Percentiles rank a stretch among this genome's conserved stretches.
These are phyloP conservation scores for Aporrectodea caliginosa DNA, from an alignment of 1,140 invertebrate species.

Conservation along the genomic window DNA sequence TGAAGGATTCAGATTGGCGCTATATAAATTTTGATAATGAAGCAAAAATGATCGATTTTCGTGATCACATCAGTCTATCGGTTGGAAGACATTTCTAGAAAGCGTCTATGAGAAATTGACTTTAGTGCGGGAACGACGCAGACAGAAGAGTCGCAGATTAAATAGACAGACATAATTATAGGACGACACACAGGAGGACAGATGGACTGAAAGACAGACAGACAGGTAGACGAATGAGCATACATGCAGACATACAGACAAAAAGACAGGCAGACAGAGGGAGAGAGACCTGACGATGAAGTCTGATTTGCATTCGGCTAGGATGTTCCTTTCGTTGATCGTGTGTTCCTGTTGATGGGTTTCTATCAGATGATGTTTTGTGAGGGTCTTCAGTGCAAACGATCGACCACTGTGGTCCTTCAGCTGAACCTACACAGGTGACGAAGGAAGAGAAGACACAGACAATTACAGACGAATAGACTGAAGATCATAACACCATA, in stretches of 20 bases:
- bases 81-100: too few relatives aligned
- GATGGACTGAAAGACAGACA: background rate
- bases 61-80: too few relatives aligned
- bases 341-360: background rate
- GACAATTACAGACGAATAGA: too few relatives aligned
- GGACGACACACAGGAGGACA: background rate
- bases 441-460: background rate
- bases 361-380: background rate
- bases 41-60: too few relatives aligned
- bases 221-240: background rate
- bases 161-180: too few relatives aligned
- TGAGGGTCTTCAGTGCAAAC: background rate
- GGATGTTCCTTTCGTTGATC: background rate
- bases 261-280: background rate
- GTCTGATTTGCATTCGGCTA: background rate
- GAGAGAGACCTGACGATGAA: background rate
- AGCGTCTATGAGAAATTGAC: too few relatives aligned
- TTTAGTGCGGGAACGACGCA: too few relatives aligned
- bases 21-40: too few relatives aligned
- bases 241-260: background rate
- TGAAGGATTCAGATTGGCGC: too few relatives aligned
- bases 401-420: background rate
- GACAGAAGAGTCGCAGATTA: too few relatives aligned
- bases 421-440: background rate
- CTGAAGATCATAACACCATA: too few relatives aligned